Percentiles rank a stretch among this genome's conserved stretches.
Conservation (phyloP, 2,888 invertebrate genomes). For the Acrocera orbiculus region DNA sequence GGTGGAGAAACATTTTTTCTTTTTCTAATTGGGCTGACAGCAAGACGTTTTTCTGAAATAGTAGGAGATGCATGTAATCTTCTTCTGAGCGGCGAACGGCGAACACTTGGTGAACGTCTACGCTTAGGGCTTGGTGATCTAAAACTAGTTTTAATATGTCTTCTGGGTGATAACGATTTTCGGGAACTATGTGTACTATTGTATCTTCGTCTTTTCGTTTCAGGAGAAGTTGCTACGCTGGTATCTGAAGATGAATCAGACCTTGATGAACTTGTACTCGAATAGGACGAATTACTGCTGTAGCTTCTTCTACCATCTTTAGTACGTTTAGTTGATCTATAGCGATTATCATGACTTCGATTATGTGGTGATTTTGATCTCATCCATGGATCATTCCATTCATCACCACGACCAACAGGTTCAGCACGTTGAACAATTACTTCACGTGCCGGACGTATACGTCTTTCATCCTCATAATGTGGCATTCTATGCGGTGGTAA, state of each 20-base stretch:
- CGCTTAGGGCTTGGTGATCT: slow-evolving; percentile 25
- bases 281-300: slow-evolving; percentile 29
- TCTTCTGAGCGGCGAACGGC: slow-evolving; percentile 19
- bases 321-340: slow-evolving; percentile 21
- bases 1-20: slow-evolving; percentile 22
- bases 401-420: slow-evolving; percentile 47
- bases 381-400: slow-evolving; percentile 96
- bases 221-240: slow-evolving; percentile 24
- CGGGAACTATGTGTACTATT: slow-evolving; percentile 15
- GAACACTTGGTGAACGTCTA: slow-evolving; percentile 24
- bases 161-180: slow-evolving; percentile 21
- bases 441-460: slow-evolving; percentile 46
- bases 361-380: slow-evolving; percentile 47
- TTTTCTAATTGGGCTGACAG: slow-evolving; percentile 21
- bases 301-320: slow-evolving; percentile 20
- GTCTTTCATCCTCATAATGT: slow-evolving; percentile 39
- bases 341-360: slow-evolving; percentile 24
- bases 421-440: slow-evolving; percentile 59
- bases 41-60: slow-evolving; percentile 19
- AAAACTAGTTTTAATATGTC: slow-evolving; percentile 17
- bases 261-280: slow-evolving; percentile 44
- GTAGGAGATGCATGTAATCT: slow-evolving; percentile 21
- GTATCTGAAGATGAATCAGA: slow-evolving; percentile 48
- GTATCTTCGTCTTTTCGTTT: slow-evolving; percentile 24
- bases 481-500: slow-evolving; percentile 38